Evolutionary conservation across 2,113 vertebrate species (phyloP).

Genomic region (Pseudopipra pipra): DNA sequence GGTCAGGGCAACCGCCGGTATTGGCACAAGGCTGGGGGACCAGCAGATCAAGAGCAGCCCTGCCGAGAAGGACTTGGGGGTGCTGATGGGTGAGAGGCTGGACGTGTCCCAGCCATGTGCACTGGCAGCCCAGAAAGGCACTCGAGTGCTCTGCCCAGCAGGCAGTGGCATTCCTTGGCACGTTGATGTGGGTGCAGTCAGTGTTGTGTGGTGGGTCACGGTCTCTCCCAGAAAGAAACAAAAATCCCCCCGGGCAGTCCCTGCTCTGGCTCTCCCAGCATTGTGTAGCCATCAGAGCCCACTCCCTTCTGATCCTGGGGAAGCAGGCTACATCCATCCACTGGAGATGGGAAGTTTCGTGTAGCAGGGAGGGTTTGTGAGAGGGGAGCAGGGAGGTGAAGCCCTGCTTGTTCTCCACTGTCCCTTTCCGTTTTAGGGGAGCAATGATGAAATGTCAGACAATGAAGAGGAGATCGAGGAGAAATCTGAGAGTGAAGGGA

Average conservation of each 20-base stretch:
- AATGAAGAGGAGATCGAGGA: conserved; percentile 83
- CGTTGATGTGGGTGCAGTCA: rapidly evolving
- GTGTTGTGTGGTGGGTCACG: rapidly evolving
- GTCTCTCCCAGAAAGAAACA: not conserved
- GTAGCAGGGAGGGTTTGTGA: not conserved
- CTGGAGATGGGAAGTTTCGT: not conserved
- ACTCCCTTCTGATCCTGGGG: not conserved
- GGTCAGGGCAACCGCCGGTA: rapidly evolving
- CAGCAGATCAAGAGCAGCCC: not conserved
- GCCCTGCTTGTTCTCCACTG: not conserved
- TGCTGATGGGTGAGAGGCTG: not conserved
- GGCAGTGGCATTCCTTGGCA: not conserved
- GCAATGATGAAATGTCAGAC: conserved; percentile 86
- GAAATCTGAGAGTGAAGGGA: conserved; percentile 90
- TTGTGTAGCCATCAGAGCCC: rapidly evolving
- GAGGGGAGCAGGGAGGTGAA: not conserved
- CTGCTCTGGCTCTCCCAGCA: not conserved
- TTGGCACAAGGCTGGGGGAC: not conserved
- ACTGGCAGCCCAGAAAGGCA: not conserved
- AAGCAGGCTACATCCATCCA: not conserved
- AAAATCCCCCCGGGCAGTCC: not conserved
- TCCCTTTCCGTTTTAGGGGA: conserved; percentile 56
- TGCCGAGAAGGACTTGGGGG: not conserved
- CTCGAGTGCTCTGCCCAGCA: rapidly evolving
- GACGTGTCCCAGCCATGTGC: not conserved